These are phyloP conservation scores for Chrysolina americana DNA, from an alignment of 2,888 invertebrate genomes.

Conservation along the genomic window DNA sequence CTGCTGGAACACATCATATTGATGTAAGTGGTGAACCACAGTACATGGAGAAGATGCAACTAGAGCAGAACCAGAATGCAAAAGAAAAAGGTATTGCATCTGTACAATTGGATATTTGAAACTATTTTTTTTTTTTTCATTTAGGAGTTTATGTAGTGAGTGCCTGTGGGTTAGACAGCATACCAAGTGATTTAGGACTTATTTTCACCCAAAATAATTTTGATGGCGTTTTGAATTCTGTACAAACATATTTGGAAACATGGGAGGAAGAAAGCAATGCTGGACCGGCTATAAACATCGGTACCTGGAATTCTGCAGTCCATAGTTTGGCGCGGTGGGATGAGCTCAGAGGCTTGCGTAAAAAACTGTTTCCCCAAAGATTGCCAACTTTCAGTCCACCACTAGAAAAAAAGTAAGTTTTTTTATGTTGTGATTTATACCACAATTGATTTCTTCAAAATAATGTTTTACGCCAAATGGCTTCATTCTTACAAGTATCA, in stretches of 20 bases:
- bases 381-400: conserved; percentile 75
- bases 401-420: conserved; percentile 64
- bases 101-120: conserved; percentile 3
- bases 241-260: conserved; percentile 78
- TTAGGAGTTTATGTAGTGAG: conserved; percentile 85
- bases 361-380: conserved; percentile 75
- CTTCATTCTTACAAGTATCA: too few relatives aligned
- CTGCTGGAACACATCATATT: conserved; percentile 86
- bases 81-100: conserved; percentile 74
- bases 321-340: conserved; percentile 78
- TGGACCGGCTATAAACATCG: conserved; percentile 80
- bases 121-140: conserved; percentile 27
- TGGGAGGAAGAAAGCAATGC: conserved; percentile 63
- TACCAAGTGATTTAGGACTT: conserved; percentile 91
- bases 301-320: conserved; percentile 92
- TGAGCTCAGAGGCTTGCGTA: conserved; percentile 78
- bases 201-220: conserved; percentile 85
- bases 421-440: not conserved
- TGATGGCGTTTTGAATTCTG: conserved; percentile 83
- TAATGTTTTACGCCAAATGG: too few relatives aligned
- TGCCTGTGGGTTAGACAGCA: conserved; percentile 94
- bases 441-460: not conserved
- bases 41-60: conserved; percentile 72
- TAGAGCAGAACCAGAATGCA: conserved; percentile 83
- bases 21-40: conserved; percentile 95